Evolutionary conservation across 2,113 vertebrate genomes (phyloP).

Genomic region (Brachyistius frenatus): DNA sequence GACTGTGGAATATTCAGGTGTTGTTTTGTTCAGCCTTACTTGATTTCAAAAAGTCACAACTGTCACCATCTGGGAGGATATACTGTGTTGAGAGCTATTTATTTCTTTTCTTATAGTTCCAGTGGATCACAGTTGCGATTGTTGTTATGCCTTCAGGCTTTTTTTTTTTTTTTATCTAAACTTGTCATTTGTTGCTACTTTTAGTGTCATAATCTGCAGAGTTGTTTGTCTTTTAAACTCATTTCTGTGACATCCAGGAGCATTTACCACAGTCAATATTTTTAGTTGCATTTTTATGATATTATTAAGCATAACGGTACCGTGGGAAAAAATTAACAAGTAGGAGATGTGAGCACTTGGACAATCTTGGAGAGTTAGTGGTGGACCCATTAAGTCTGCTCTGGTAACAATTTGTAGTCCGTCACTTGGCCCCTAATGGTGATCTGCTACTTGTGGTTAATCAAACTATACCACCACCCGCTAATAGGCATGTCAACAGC

Average conservation of each 20-base stretch:
- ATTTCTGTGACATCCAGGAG: neutral
- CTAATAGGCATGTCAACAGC: slow-evolving; percentile 32
- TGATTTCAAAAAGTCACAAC: slow-evolving; percentile 13
- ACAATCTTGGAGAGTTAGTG: neutral
- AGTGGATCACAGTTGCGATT: slow-evolving; percentile 30
- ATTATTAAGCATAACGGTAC: neutral
- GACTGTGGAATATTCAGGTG: neutral
- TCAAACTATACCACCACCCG: slow-evolving; percentile 24
- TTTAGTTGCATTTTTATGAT: neutral
- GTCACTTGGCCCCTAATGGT: slow-evolving; percentile 31
- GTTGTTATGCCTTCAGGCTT: slow-evolving; percentile 48
- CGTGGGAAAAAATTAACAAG: slow-evolving; percentile 7
- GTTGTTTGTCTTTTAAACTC: slow-evolving; percentile 8
- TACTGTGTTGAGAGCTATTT: slow-evolving; percentile 8
- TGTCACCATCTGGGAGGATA: slow-evolving; percentile 34
- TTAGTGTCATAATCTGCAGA: slow-evolving; percentile 9
- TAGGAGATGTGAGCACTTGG: neutral
- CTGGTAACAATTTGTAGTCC: slow-evolving; percentile 41
- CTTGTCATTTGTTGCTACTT: slow-evolving; percentile 60
- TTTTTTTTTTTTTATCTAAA: slow-evolving; percentile 25
- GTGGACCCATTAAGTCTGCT: slow-evolving; percentile 15
- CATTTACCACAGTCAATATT: neutral
- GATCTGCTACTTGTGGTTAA: slow-evolving; percentile 54
- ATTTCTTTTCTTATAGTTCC: slow-evolving; percentile 15
- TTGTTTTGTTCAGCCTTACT: neutral